Conservation (phyloP, 2,888 invertebrate genomes). For the Acanthopleura granulata region DNA sequence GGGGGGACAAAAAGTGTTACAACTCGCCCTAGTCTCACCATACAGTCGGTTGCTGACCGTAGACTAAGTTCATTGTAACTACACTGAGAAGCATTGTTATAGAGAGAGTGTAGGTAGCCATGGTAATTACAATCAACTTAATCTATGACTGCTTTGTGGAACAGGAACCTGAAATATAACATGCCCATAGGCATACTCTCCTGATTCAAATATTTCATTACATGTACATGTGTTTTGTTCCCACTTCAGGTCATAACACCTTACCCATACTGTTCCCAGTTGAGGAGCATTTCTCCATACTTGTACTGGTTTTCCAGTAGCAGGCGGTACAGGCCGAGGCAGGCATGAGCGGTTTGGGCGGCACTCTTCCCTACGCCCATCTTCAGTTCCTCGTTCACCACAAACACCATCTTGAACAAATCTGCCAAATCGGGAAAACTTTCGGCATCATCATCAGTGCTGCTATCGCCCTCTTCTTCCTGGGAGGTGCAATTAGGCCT, state of each 20-base stretch:
- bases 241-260: slow-evolving; percentile 18
- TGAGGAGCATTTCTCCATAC: slow-evolving; percentile 67
- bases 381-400: slow-evolving; percentile 75
- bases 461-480: slow-evolving; percentile 48
- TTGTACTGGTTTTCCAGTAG: slow-evolving; percentile 69
- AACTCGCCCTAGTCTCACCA: too few relatives aligned
- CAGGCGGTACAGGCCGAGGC: slow-evolving; percentile 73
- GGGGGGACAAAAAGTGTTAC: too few relatives aligned
- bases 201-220: too few relatives aligned
- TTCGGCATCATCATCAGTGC: slow-evolving; percentile 48
- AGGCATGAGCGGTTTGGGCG: slow-evolving; percentile 73
- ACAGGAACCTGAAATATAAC: too few relatives aligned
- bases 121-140: too few relatives aligned
- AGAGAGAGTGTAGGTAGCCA: too few relatives aligned
- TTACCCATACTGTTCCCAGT: slow-evolving; percentile 71
- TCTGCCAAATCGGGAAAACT: slow-evolving; percentile 54
- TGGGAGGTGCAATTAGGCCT: slow-evolving; percentile 25
- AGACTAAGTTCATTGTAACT: too few relatives aligned
- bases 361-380: slow-evolving; percentile 77
- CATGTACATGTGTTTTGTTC: too few relatives aligned
- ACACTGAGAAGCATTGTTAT: too few relatives aligned
- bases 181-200: too few relatives aligned
- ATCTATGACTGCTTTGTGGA: too few relatives aligned
- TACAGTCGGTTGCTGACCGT: too few relatives aligned
- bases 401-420: slow-evolving; percentile 77